Conservation (phyloP, 1,140 invertebrate genomes). For the Drosophila eugracilis region DNA sequence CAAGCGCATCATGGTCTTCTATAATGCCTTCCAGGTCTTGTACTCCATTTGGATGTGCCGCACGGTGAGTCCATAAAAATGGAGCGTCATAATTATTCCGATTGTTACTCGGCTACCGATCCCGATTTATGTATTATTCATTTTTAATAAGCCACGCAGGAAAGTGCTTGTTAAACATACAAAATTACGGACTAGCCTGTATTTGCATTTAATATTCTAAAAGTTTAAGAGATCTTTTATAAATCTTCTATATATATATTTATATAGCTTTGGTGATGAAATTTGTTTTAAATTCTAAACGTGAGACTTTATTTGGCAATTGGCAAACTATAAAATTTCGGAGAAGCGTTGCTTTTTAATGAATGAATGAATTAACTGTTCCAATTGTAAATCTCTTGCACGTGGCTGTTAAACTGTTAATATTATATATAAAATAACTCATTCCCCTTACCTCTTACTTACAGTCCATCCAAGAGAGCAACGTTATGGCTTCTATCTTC, state of each 20-base stretch:
- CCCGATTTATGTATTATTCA: conserved; percentile 40
- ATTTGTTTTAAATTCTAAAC: not conserved
- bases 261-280: no score
- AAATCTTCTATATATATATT: no score
- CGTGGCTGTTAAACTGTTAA: not conserved
- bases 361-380: conserved; percentile 10
- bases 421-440: not conserved
- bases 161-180: conserved; percentile 24
- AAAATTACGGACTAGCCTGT: conserved; percentile 3
- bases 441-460: not conserved
- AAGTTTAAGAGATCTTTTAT: no score
- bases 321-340: not conserved
- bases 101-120: conserved; percentile 1
- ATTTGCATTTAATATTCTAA: conserved; percentile 18
- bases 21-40: conserved; percentile 91
- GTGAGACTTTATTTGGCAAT: not conserved
- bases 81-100: conserved; percentile 27
- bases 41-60: conserved; percentile 86
- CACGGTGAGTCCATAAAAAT: conserved; percentile 61
- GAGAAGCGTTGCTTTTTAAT: not conserved
- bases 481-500: conserved; percentile 88
- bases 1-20: conserved; percentile 89
- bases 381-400: not conserved
- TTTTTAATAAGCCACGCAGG: conserved; percentile 23
- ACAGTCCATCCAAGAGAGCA: conserved; percentile 89